A percentile compares a stretch with the other conserved stretches of the same genome.
Conservation (phyloP, 1,140 invertebrate genomes). For the Reticulitermes speratus region DNA sequence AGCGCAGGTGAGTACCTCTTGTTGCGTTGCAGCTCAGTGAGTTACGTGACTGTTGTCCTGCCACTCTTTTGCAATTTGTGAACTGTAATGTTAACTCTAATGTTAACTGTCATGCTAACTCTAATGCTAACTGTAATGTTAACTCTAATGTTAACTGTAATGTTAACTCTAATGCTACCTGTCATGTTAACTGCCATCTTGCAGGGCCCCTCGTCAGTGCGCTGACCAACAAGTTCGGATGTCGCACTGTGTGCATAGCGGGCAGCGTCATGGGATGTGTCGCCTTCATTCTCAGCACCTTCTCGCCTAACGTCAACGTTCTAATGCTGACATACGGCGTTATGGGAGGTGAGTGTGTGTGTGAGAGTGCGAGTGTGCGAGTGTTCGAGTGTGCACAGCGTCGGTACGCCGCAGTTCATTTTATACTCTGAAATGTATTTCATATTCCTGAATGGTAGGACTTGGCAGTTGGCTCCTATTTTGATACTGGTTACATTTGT, state of each 20-base stretch:
- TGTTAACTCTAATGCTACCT: too few species aligned
- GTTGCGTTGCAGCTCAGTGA: neutral
- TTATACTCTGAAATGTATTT: neutral
- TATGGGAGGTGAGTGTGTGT: conserved; percentile 71
- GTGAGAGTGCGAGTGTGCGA: too few species aligned
- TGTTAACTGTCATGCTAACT: too few species aligned
- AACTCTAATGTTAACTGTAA: too few species aligned
- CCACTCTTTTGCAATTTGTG: neutral
- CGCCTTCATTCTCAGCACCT: conserved; percentile 88
- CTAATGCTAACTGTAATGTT: neutral
- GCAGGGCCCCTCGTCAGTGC: conserved; percentile 92
- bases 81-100: neutral
- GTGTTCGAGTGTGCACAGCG: too few species aligned
- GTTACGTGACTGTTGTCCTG: neutral
- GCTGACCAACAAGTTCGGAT: conserved; percentile 94
- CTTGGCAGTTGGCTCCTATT: too few species aligned
- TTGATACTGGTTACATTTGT: too few species aligned
- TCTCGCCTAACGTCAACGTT: conserved; percentile 80
- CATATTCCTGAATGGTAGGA: too few species aligned
- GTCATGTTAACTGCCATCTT: too few species aligned
- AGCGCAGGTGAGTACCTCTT: conserved; percentile 68
- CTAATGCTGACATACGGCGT: conserved; percentile 94
- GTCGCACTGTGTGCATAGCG: conserved; percentile 86
- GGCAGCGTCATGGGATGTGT: conserved; percentile 80
- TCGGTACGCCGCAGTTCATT: too few species aligned